Conservation (phyloP, 2,113 vertebrate species). For the Motacilla alba region DNA sequence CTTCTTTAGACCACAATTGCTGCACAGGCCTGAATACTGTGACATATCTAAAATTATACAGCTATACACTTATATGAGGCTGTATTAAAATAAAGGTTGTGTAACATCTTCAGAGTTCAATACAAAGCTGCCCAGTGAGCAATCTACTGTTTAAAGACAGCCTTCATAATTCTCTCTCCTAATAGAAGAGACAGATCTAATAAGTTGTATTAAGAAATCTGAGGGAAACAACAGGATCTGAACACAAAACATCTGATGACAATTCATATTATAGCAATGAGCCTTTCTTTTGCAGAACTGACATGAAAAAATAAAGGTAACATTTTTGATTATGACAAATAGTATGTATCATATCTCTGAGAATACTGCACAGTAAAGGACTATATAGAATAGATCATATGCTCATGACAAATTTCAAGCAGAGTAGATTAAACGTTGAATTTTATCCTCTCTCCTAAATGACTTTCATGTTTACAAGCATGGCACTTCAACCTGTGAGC, state of each 20-base stretch:
- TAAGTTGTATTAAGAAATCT: background rate
- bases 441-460: background rate
- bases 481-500: background rate
- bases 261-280: background rate
- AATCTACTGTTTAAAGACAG: background rate
- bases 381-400: background rate
- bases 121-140: background rate
- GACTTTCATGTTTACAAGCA: background rate
- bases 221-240: background rate
- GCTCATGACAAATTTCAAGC: background rate
- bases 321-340: slow-evolving; percentile 13
- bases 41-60: slow-evolving; percentile 26
- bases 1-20: slow-evolving; percentile 32
- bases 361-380: background rate
- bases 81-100: slow-evolving; percentile 27
- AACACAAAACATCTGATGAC: slow-evolving; percentile 7
- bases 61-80: background rate
- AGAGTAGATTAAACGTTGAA: background rate
- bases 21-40: slow-evolving; percentile 14
- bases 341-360: background rate
- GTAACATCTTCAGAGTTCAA: slow-evolving; percentile 3
- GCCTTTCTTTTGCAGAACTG: background rate
- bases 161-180: background rate
- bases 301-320: background rate
- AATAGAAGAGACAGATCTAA: background rate